These are phyloP conservation scores for Chrysopa pallens DNA, from an alignment of 1,140 invertebrate genomes.

Conservation along the genomic window DNA sequence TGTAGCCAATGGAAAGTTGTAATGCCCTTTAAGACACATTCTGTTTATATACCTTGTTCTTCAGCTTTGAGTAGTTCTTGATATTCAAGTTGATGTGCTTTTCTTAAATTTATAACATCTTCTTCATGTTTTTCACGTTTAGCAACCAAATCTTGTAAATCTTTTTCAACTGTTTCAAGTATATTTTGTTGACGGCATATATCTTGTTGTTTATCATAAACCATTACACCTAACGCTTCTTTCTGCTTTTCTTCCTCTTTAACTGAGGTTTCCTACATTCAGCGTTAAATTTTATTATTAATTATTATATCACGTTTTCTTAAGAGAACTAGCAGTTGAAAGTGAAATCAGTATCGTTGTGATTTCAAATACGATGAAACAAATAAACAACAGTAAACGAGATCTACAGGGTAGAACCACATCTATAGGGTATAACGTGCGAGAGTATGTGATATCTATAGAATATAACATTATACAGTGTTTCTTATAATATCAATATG, in stretches of 20 bases:
- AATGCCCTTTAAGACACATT: too few species aligned
- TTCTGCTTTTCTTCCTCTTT: constrained; percentile 23
- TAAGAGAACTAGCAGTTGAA: too few species aligned
- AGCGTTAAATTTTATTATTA: constrained; percentile 3
- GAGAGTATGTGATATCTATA: too few species aligned
- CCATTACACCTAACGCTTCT: constrained; percentile 22
- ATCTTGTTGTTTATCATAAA: constrained; percentile 30
- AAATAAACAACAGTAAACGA: too few species aligned
- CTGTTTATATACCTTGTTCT: constrained; percentile 5
- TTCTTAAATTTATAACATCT: constrained; percentile 1
- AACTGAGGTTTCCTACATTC: constrained; percentile 12
- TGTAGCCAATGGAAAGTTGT: too few species aligned
- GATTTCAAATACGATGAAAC: too few species aligned
- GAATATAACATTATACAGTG: too few species aligned
- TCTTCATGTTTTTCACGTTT: constrained; percentile 4
- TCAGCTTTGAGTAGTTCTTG: constrained; percentile 6
- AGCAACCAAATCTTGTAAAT: constrained; percentile 3
- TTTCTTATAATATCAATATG: too few species aligned
- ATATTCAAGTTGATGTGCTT: constrained; percentile 3
- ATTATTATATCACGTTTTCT: too few species aligned
- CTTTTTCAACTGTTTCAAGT: constrained; percentile 24
- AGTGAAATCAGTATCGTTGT: too few species aligned
- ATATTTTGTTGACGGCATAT: constrained; percentile 27
- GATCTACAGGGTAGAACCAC: too few species aligned
- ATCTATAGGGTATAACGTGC: too few species aligned